phyloP scores from a whole-genome alignment of 2,797 vertebrate species.

The Manis pentadactyla region DNA sequence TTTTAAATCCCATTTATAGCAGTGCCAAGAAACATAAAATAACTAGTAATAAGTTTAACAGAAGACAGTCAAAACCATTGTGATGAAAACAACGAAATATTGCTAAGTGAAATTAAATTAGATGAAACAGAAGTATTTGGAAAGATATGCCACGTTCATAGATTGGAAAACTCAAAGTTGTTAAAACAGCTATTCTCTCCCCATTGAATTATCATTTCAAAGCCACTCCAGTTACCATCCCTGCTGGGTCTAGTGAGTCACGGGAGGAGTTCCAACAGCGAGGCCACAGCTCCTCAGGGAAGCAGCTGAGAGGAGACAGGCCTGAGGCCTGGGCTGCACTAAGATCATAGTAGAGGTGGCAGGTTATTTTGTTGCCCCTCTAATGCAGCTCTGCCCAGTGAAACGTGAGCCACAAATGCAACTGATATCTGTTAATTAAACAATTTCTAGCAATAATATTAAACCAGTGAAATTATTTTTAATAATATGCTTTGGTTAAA shows the following conservation, averaged over 20 bases:
- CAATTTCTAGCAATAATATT: not conserved
- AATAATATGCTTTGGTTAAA: not conserved
- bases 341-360: not conserved
- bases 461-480: not conserved
- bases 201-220: not conserved
- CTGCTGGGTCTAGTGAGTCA: not conserved
- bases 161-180: not conserved
- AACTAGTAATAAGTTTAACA: not conserved
- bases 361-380: not conserved
- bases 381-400: not conserved
- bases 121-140: not conserved
- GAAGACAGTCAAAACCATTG: not conserved
- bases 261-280: not conserved
- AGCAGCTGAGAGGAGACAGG: not conserved
- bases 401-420: not conserved
- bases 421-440: no score
- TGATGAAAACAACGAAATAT: not conserved
- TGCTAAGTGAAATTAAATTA: slow-evolving; percentile 19
- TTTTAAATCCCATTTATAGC: not conserved
- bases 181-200: not conserved
- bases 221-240: not conserved
- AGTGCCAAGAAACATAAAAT: slow-evolving; percentile 2
- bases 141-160: not conserved
- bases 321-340: not conserved
- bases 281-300: not conserved